Base-by-base conservation (phyloP, 2,888 invertebrate genomes). In the Venusia cambrica region DNA sequence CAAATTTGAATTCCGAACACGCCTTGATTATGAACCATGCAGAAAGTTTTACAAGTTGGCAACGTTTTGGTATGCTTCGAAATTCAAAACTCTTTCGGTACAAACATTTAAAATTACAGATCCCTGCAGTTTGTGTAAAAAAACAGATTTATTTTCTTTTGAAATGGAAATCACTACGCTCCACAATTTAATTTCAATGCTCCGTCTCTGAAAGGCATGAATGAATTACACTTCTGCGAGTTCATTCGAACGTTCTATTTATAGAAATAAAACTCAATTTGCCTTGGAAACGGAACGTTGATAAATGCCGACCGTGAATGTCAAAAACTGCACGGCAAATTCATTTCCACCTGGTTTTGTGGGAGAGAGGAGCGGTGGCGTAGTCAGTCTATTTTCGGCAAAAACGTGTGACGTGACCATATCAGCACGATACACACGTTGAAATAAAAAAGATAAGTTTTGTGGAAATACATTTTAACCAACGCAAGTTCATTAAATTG, bases 331-430 rank as follows among this genome's bases (percentile, higher is more conserved):
- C 43, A 33, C 37, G 31, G 25, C 37, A 32, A 48, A 38, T 37
- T 55, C 26, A 33, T 53, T 48, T 42, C 12, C 21, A 35, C 38
- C 36, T 25, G 28, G 14, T 29, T 50, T 49, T 41, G 38, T 44
- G 34, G 38, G 43, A 36, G 42, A 49, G 43, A 38, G 34, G 42
- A 38, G 16, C 10, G 15, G 31, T 22, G 37, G 18, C 39, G 38
- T 32, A 37, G 29, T 32, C 39, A 16, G 22, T 50, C 49, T 59
- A 51, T 53, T 52, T 51, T 31, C 14, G 38, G 39, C 36, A 13
- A 8, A 24, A 34, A 32, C 25, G 20, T 22, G 35, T 38, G 22
- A 29, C 26, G 35, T 38, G 22, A 29, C 35, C 38, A 37, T 38
- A 48, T 44, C 36, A 21, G 42, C 25, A 27, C 10, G 22, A 25